Percentiles rank a stretch among this genome's conserved stretches.
Evolutionary conservation across 2,113 vertebrate genomes (phyloP).

Genomic region (Eptesicus fuscus): DNA sequence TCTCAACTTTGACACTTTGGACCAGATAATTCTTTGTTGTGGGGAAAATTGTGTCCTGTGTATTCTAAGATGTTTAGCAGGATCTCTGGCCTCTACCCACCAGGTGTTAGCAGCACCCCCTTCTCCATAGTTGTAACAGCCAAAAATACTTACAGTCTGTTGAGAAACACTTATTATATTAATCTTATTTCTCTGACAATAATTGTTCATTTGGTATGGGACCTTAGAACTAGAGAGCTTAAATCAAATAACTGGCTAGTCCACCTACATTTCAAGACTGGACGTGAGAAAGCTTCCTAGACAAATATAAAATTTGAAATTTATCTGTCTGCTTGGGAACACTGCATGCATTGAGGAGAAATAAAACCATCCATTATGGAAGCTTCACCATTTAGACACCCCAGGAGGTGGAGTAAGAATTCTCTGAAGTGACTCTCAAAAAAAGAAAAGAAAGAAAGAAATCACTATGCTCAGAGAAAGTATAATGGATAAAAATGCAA

Average conservation of each 20-base stretch:
- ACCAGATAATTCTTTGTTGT: not conserved
- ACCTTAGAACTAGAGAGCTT: slow-evolving; percentile 39
- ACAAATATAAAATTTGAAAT: slow-evolving; percentile 51
- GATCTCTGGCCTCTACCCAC: not conserved
- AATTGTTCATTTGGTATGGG: slow-evolving; percentile 7
- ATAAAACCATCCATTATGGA: slow-evolving; percentile 47
- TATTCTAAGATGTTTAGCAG: not conserved
- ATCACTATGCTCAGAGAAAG: slow-evolving; percentile 8
- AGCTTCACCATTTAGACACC: not conserved
- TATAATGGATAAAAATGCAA: slow-evolving; percentile 45
- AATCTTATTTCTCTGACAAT: slow-evolving; percentile 41
- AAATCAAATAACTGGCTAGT: slow-evolving; percentile 20
- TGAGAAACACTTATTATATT: slow-evolving; percentile 35
- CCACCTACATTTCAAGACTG: slow-evolving; percentile 14
- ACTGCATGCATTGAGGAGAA: slow-evolving; percentile 11
- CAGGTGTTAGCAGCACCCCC: not conserved
- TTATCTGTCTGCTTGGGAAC: slow-evolving; percentile 21
- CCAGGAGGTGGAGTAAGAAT: slow-evolving; percentile 40
- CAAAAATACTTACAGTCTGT: not conserved
- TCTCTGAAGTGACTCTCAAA: slow-evolving; percentile 42
- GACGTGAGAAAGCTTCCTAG: not conserved
- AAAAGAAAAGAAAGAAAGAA: not conserved
- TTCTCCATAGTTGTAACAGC: not conserved
- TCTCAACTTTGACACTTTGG: not conserved
- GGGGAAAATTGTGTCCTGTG: not conserved